Base-by-base conservation (phyloP, 1,140 invertebrate genomes). In the Batillaria attramentaria region DNA sequence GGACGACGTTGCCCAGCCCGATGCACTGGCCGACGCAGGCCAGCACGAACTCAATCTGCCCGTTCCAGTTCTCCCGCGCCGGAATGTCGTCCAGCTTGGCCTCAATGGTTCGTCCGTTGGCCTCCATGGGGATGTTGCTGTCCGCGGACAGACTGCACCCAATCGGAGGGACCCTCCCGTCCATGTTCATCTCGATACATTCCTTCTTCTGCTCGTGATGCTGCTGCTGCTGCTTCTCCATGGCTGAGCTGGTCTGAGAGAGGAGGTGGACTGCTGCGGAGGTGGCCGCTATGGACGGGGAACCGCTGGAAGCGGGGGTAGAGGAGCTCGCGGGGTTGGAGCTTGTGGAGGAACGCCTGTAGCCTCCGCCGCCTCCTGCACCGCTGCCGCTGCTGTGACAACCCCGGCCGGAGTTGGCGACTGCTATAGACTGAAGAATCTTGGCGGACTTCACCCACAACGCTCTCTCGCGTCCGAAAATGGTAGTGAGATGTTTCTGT, bases 1-100 rank as follows among this genome's bases (percentile, higher is more conserved):
- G 81, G 89, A 90, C 91, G 31, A 91, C 84, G 74, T 91, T 91
- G 31, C 91, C 91, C 18, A 91, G 77, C n/a, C 90, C 90, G 70
- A 91, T 87, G 54, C 89, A 89, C 73, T 90, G 91, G 2, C 90
- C 90, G 50, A 91, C 85, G 62, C 88, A 87, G 13, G 90, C 83
- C 46, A 91, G 68, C 31, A 90, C 72, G 80, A 88, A 90, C 81
- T 91, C 90, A 31, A 86, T 79, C 69, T 86, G 87, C 13, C 85
- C 85, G 33, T 84, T 84, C 90, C 90, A 91, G 1, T 84, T 95
- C 57, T 95, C 95, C 24, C 94, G 92, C 86, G 81, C 78, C 33
- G 78, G 80, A 10, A 57, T 41, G n/a, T 69, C 74, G 28, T 78
- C 65, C 39, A 78, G 43, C 66, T 80, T 84, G n/a, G 60, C 60